Conservation (phyloP, 2,888 invertebrate genomes). For the Athripsodes cinereus region DNA sequence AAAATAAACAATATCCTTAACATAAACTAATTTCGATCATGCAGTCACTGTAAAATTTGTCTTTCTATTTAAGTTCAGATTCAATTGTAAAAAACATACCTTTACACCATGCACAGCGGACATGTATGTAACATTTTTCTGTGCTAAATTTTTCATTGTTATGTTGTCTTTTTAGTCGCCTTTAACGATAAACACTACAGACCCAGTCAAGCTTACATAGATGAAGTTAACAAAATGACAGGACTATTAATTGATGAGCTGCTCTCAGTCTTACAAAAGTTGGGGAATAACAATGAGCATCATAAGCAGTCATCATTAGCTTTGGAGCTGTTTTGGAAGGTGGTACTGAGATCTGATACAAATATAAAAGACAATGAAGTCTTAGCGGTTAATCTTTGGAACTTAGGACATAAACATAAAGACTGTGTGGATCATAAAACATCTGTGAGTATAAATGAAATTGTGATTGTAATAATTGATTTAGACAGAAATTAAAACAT, state of each 20-base stretch:
- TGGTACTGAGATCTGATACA: conserved; percentile 61
- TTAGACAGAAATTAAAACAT: too few species aligned
- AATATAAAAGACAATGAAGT: conserved; percentile 53
- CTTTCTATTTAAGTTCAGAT: too few species aligned
- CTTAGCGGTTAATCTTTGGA: conserved; percentile 78
- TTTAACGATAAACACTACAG: conserved; percentile 92
- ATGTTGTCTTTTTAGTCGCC: conserved; percentile 68
- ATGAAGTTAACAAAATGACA: conserved; percentile 71
- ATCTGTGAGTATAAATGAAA: conserved; percentile 34
- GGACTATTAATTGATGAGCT: conserved; percentile 73
- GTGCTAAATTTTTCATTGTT: too few species aligned
- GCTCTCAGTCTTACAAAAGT: conserved; percentile 58
- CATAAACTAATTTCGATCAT: too few species aligned
- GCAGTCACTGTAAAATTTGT: too few species aligned
- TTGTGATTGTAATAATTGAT: too few species aligned
- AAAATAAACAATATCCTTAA: too few species aligned
- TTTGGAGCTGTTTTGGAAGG: conserved; percentile 65
- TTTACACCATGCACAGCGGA: too few species aligned
- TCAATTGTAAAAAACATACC: too few species aligned
- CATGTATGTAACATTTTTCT: too few species aligned
- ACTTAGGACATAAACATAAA: conserved; percentile 62
- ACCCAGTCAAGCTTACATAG: conserved; percentile 77
- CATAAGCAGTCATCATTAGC: conserved; percentile 68
- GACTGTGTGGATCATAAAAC: conserved; percentile 49
- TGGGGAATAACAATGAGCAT: conserved; percentile 60